A percentile compares a stretch with the other conserved stretches of the same genome.
Conservation (phyloP, 2,113 vertebrate genomes). For the Shinisaurus crocodilurus region DNA sequence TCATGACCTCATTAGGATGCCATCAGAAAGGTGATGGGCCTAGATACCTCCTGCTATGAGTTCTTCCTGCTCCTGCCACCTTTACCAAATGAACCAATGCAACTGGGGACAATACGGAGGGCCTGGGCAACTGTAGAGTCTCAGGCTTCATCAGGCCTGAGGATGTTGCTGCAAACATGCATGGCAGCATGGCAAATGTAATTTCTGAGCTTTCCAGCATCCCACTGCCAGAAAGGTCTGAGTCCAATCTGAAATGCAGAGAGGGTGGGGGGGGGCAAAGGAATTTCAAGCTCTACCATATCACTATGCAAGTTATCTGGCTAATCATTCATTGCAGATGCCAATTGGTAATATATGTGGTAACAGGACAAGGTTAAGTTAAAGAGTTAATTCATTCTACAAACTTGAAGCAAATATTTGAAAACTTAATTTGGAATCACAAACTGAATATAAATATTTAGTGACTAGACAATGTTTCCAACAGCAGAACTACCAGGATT, state of each 20-base stretch:
- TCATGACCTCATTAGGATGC: background rate
- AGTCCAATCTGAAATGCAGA: background rate
- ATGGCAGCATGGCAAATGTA: background rate
- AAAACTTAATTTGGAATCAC: conserved; percentile 43
- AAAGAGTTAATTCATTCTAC: conserved; percentile 64
- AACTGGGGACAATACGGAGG: no score
- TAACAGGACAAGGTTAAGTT: conserved; percentile 50
- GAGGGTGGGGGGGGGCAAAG: no score
- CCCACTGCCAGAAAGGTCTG: background rate
- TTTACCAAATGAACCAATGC: background rate
- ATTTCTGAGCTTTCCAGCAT: background rate
- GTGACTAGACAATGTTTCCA: conserved; percentile 63
- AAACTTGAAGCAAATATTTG: conserved; percentile 40
- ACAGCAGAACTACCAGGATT: conserved; percentile 68
- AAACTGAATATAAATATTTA: conserved; percentile 62
- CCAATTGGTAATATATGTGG: conserved; percentile 51
- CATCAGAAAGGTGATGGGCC: background rate
- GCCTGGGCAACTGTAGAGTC: background rate
- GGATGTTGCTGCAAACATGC: background rate
- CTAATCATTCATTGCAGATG: conserved; percentile 44
- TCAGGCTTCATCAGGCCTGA: background rate
- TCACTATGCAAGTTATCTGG: background rate
- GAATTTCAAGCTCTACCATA: background rate
- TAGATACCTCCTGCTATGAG: background rate
- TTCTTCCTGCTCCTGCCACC: background rate